Base-by-base conservation (phyloP, 2,113 vertebrate genomes). In the Murina feae region DNA sequence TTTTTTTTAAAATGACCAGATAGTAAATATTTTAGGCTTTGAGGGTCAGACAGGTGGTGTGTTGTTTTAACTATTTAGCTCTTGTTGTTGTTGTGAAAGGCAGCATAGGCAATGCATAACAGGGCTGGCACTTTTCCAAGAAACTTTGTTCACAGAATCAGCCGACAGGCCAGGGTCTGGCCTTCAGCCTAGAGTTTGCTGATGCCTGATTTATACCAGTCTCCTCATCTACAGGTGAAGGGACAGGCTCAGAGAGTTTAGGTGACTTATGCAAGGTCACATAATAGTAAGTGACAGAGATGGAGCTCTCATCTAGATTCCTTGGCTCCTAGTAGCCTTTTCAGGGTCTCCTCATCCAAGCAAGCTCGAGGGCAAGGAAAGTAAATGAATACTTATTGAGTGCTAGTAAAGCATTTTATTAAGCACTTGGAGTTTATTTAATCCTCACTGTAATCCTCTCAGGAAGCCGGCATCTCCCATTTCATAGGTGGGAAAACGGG, bases 1-100 rank as follows among this genome's bases (percentile, higher is more conserved):
- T 91, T 91, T 96, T 82, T 79, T 51, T 81, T 86, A 49, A 55
- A 85, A 86, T 65, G 84, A 68, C 35, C 49, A 69, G 18, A 42
- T 35, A 74, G 47, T 79, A 69, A 84, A 42, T 91, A 84, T 65
- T 90, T 93, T 65, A 71, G 75, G 25, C 65, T 92, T 93, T 82
- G 37, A 69, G 28, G 58, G 60, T 39, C 35, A 42, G 9, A 13
- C 55, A 58, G 55, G 4, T 75, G 18, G 14, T 65, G 32, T 53
- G 49, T 85, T 85, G 14, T 94, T n/a, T 85, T 55, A 89, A 37
- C 68, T 72, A 0, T 75, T 65, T 25, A 71, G 4, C 47, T 42
- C 76, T 84, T 23, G 28, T 37, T 82, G 1, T 71, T 76, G 1
- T 72, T 81, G 81, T 13, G 42, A 53, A 86, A 86, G 82, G 37